Evolutionary conservation across 2,797 vertebrate genomes (phyloP).

Genomic region (Uromys caudimaculatus): DNA sequence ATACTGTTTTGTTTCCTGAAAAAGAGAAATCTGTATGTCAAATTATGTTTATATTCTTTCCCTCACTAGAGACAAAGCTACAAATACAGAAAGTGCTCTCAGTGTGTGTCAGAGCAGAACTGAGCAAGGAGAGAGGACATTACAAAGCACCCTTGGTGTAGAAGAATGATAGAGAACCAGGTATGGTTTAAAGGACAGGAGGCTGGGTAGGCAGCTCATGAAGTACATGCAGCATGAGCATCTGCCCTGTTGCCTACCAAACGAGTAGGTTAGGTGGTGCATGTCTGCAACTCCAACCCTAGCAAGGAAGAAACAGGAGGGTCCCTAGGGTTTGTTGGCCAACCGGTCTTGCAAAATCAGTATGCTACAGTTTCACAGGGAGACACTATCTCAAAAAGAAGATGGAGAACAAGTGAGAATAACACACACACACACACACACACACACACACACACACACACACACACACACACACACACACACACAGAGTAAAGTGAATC

Average conservation of each 20-base stretch:
- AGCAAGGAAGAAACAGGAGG: background rate
- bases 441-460: no score
- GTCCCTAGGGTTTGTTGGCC: background rate
- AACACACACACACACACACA: background rate
- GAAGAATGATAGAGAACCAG: background rate
- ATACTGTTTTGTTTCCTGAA: background rate
- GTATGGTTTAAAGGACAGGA: background rate
- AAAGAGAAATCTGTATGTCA: background rate
- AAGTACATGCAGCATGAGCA: background rate
- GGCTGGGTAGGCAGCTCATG: background rate
- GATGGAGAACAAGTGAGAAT: background rate
- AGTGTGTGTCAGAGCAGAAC: background rate
- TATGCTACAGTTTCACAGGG: background rate
- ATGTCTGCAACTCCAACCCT: background rate
- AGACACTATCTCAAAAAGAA: background rate
- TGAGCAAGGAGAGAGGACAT: background rate
- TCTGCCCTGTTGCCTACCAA: background rate
- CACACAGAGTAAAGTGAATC: background rate
- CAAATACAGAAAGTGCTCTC: background rate
- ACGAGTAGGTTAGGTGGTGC: background rate
- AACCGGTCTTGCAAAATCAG: background rate
- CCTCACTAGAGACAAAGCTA: background rate
- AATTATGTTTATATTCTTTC: background rate
- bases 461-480: no score
- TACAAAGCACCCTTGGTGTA: background rate